Conservation (phyloP, 2,888 invertebrate species). For the Poecilus cupreus region DNA sequence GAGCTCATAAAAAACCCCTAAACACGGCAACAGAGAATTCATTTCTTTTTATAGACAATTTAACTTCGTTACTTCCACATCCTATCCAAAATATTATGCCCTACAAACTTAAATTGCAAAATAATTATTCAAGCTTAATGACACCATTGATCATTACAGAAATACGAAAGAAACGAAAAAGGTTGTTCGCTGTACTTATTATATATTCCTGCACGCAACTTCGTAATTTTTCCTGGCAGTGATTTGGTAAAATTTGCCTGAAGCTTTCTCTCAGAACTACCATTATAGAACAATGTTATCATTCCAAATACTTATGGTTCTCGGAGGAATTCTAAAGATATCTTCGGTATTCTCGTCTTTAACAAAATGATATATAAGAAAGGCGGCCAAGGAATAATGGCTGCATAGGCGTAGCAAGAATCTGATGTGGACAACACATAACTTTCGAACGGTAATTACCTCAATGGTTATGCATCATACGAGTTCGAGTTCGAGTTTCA, state of each 20-base stretch:
- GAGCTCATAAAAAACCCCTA: background rate
- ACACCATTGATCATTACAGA: background rate
- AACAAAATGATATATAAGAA: conserved; percentile 11
- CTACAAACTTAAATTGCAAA: too few relatives aligned
- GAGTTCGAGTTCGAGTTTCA: too few relatives aligned
- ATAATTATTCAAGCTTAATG: too few relatives aligned
- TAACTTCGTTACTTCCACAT: too few relatives aligned
- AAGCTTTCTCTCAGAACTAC: background rate
- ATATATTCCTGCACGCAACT: conserved; percentile 7
- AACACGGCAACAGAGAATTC: background rate
- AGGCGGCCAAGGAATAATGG: background rate
- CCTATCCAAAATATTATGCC: too few relatives aligned
- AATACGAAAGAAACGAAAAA: background rate
- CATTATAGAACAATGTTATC: conserved; percentile 42
- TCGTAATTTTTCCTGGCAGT: conserved; percentile 6
- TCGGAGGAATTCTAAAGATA: background rate
- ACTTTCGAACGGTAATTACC: too few relatives aligned
- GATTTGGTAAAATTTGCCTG: background rate
- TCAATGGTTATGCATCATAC: too few relatives aligned
- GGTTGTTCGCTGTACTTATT: background rate
- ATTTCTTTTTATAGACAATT: too few relatives aligned
- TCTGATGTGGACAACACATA: too few relatives aligned
- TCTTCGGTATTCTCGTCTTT: conserved; percentile 13
- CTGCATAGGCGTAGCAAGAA: background rate
- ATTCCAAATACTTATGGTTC: conserved; percentile 41